Conservation (phyloP, 2,113 vertebrate genomes). For the Cygnus atratus region DNA sequence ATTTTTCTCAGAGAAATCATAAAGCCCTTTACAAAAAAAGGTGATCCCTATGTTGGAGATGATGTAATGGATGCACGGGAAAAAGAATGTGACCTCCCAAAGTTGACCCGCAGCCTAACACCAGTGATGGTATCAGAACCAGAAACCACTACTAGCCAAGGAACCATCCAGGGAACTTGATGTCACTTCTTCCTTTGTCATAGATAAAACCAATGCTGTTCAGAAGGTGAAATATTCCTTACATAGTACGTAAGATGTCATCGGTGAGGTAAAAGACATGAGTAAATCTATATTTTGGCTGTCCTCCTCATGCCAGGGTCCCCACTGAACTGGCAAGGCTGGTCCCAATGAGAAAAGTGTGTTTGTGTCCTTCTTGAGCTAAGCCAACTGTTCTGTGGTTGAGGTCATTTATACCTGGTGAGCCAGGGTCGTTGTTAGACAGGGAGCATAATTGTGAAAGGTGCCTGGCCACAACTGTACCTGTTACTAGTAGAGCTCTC, state of each 20-base stretch:
- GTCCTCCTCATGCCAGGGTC: not conserved
- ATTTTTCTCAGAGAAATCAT: not conserved
- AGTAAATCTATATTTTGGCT: not conserved
- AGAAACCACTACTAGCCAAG: not conserved
- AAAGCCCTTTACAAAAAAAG: not conserved
- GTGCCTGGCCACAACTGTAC: not conserved
- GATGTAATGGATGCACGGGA: accelerated
- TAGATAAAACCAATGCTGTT: not conserved
- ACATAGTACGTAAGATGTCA: not conserved
- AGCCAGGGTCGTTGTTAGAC: not conserved
- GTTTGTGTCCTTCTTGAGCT: not conserved
- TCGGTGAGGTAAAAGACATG: not conserved
- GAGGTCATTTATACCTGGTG: not conserved
- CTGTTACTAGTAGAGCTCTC: not conserved
- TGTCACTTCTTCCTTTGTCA: not conserved
- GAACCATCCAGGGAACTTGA: not conserved
- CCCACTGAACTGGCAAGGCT: not conserved
- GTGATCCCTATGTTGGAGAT: not conserved
- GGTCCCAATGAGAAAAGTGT: not conserved
- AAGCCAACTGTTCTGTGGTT: not conserved
- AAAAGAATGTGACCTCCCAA: not conserved
- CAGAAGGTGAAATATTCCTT: not conserved
- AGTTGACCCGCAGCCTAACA: not conserved
- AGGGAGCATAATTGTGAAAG: not conserved
- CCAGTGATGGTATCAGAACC: not conserved